Evolutionary conservation across 1,140 invertebrate species (phyloP), one percentile per base, ranked within the genome.

Genomic region (Zeugodacus cucurbitae): DNA sequence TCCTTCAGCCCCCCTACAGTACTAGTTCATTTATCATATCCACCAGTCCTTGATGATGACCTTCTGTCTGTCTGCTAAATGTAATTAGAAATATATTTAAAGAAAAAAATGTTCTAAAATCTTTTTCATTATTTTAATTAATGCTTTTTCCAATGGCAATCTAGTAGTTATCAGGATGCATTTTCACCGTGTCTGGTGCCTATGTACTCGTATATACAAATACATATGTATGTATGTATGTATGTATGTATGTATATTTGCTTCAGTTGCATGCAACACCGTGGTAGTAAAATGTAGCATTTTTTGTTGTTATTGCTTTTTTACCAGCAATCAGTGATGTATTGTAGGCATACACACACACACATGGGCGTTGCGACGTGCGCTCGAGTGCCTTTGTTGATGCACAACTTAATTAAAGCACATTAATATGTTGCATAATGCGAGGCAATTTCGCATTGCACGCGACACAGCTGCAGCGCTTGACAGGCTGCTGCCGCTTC

Each of bases 391-490:
- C 67, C 32, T 74, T 74, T 74, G 34, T 74, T 74, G 67, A 74
- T 74, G 67, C 20, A 74, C 34, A 74, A 74, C 67, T 74, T 74
- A 74, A 74, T 74, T 74, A 74, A 74, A 37, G 67, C 67, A 37
- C 67, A 74, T 74, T 74, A 74, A 74, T 74, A 82, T 82, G 74
- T 82, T 82, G 74, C 74, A 82, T 14, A 82, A 48, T 54, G 11
- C 44, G 26, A 82, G 41, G 41, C 41, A 82, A 48, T 82, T 82
- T 82, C 48, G 41, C 11, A 0, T 48, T 54, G 41, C 41, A 82
- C 44, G 74, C 44, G 14, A 54, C 7, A 8, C 74, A 82, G 74
- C n/a, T 17, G 41, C 44, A 29, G 37, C 48, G 11, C 48, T 82
- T 44, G 26, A 22, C 74, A 10, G 22, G 22, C 41, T 54, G 74